Evolutionary conservation across 1,140 invertebrate genomes (phyloP).

Genomic region (Condylostylus longicornis): DNA sequence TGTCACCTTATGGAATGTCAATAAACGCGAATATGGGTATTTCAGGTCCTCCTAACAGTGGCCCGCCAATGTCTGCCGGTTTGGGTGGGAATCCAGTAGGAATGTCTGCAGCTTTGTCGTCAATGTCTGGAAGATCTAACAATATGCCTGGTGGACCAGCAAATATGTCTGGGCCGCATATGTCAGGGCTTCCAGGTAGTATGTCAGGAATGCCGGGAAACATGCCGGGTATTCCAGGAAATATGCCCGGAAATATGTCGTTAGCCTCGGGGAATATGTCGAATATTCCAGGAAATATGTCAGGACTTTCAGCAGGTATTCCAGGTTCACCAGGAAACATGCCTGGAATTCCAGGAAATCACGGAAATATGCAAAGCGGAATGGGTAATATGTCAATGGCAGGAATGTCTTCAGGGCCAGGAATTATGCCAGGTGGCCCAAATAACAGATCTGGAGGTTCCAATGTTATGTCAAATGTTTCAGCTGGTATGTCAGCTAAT

Average conservation of each 20-base stretch:
- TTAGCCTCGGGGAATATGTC: too few species aligned
- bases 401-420: conserved; percentile 4
- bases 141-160: conserved; percentile 16
- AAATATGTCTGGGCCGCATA: conserved; percentile 18
- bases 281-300: too few species aligned
- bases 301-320: too few species aligned
- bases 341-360: too few species aligned
- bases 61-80: conserved; percentile 12
- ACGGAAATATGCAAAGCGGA: too few species aligned
- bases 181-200: too few species aligned
- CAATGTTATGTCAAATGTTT: conserved; percentile 19
- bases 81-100: conserved; percentile 31
- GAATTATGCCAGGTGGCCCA: conserved; percentile 5
- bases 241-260: too few species aligned
- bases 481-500: conserved; percentile 20
- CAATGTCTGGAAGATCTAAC: conserved; percentile 19
- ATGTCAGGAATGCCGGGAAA: too few species aligned
- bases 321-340: too few species aligned
- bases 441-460: conserved; percentile 11
- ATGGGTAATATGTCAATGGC: too few species aligned
- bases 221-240: not conserved
- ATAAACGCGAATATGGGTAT: conserved; percentile 21
- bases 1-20: too few species aligned
- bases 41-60: conserved; percentile 15
- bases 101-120: conserved; percentile 27